Evolutionary conservation across 2,888 invertebrate species (phyloP), one percentile per base, ranked within the genome.

Genomic region (Eupithecia exiguata): DNA sequence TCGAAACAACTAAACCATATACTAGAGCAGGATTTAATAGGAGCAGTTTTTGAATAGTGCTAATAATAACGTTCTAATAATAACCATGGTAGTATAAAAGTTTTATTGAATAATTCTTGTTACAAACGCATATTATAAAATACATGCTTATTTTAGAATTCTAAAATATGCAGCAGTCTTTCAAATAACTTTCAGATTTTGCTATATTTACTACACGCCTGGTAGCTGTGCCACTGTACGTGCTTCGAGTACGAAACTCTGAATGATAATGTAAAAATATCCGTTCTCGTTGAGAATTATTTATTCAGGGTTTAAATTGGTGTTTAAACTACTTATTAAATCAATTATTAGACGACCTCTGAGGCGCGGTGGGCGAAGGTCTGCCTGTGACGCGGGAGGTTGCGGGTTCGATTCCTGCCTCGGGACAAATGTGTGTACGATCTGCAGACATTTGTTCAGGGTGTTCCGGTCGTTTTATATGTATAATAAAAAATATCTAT

Each of bases 211-310:
- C 66, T 14, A 43, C 66, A 25, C 66, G 66, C 40, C 38, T 38
- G 66, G 40, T 65, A 65, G 65, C 65, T 43, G 66, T 40, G 40
- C 40, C 40, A 16, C 10, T 1, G 40, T 14, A 66, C 66, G 66
- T 66, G 66, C 21, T 66, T 16, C 5, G 66, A 25, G 40, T 82
- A 38, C 40, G 38, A 43, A 66, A 38, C 21, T 66, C 66, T 66
- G 21, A 66, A 40, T 66, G 25, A 66, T 66, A 66, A 66, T 25
- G 40, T 66, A 66, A 43, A 38, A 66, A 66, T 35, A 35, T 38
- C 36, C 21, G 36, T 65, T n/a, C 40, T 21, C 21, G 18, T 66
- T 66, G 66, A 66, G 21, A 38, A n/a, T 40, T 63, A 63, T 38
- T 65, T 14, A 38, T 65, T 21, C 38, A 65, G 40, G 21, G 40